A percentile compares a stretch with the other conserved stretches of the same genome.
Conservation (phyloP, 2,888 invertebrate species). For the Xylota segnis region DNA sequence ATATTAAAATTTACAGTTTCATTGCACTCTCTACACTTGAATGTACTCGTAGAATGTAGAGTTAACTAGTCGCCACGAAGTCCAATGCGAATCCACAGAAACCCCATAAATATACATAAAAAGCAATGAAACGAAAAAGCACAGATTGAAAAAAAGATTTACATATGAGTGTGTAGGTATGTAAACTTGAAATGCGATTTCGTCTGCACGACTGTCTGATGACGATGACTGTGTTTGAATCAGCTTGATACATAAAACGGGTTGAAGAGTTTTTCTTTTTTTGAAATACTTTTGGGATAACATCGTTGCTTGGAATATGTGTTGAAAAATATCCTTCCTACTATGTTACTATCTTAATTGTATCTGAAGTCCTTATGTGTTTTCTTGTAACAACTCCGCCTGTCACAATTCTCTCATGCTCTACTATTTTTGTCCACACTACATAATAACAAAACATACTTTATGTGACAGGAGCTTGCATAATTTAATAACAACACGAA, state of each 20-base stretch:
- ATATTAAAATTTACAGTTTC: constrained; percentile 47
- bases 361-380: too few species aligned
- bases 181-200: constrained; percentile 55
- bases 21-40: constrained; percentile 37
- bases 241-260: constrained; percentile 28
- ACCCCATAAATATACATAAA: constrained; percentile 13
- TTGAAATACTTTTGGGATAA: not conserved
- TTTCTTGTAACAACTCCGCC: too few species aligned
- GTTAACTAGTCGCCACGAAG: not conserved
- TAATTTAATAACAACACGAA: not conserved
- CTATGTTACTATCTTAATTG: too few species aligned
- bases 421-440: not conserved
- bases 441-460: not conserved
- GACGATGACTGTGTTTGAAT: constrained; percentile 28
- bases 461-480: not conserved
- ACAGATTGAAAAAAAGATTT: not conserved
- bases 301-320: not conserved
- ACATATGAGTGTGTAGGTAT: not conserved
- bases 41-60: not conserved
- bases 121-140: not conserved
- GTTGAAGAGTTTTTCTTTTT: not conserved
- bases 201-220: constrained; percentile 61
- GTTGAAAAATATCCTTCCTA: too few species aligned
- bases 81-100: constrained; percentile 13
- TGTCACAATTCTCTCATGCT: not conserved